Percentiles rank a stretch among this genome's conserved stretches.
Evolutionary conservation across 2,888 invertebrate species (phyloP).

Genomic region (Pardosa pseudoannulata): DNA sequence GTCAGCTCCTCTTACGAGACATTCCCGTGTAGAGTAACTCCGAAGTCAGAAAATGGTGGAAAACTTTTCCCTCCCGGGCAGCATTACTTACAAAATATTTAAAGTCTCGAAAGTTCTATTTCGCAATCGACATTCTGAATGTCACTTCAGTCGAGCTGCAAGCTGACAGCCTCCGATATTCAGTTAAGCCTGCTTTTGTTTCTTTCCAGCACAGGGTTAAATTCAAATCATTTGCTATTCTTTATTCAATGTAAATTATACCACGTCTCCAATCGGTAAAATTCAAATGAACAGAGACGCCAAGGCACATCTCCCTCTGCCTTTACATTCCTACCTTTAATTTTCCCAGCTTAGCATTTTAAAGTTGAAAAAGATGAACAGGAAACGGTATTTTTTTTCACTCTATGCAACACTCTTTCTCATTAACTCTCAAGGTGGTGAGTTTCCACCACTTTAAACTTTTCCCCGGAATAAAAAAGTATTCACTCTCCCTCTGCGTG

Average conservation of each 20-base stretch:
- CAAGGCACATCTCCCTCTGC: constrained; percentile 13
- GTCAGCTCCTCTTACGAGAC: too few relatives aligned
- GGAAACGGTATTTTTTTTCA: constrained; percentile 49
- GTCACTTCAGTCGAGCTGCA: background rate
- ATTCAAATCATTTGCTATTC: constrained; percentile 29
- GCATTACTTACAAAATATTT: background rate
- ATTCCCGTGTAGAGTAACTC: too few relatives aligned
- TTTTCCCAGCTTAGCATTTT: constrained; percentile 70
- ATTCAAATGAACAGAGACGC: constrained; percentile 54
- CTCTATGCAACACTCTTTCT: constrained; percentile 38
- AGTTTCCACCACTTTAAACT: constrained; percentile 22
- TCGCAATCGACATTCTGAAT: background rate
- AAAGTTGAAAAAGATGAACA: constrained; percentile 71
- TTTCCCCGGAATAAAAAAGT: constrained; percentile 34
- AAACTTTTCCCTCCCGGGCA: background rate
- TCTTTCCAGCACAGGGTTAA: background rate
- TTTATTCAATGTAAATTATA: constrained; percentile 32
- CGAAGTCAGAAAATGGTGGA: too few relatives aligned
- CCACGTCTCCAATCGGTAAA: constrained; percentile 33
- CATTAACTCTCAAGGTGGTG: constrained; percentile 58
- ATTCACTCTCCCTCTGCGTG: constrained; percentile 20
- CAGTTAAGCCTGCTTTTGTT: background rate
- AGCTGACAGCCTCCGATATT: background rate
- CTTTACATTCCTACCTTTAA: constrained; percentile 45
- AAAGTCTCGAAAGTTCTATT: background rate